Base-by-base conservation (phyloP, 2,888 invertebrate genomes). In the Tetheella fluctuosa region DNA sequence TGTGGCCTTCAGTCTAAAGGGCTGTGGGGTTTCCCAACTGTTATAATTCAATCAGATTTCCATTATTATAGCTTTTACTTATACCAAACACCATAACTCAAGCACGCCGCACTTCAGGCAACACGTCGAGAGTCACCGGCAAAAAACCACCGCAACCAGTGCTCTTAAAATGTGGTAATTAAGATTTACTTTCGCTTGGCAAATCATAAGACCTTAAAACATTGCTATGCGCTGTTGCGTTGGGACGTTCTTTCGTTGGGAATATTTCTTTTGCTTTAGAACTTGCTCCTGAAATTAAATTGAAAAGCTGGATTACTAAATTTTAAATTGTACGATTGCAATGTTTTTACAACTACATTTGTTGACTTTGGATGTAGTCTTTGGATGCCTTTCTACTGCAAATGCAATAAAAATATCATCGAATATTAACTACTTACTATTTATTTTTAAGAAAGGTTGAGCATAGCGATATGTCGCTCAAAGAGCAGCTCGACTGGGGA, bases 151-250 rank as follows among this genome's bases (percentile, higher is more conserved):
- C 67, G 74, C 84, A 71, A 86, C 85, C 85, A 90, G 90, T 71
- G 84, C 89, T 80, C 89, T 92, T 89, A 91, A 83, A 78, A 68
- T 74, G 73, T 81, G 85, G 84, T 83, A 89, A 88, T 90, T 90
- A 91, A 87, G 89, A 84, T 81, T 84, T 82, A 85, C 80, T 86
- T 90, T 90, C 86, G 89, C 88, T 80, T 86, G 89, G 86, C 88
- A 80, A 82, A 83, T 84, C 89, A 87, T 77, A 84, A 83, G 83
- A 76, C 71, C 71, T 70, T 71, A 79, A 74, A 81, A 81, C 81
- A 80, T 83, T 73, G 73, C 70, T 71, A 78, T 79, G 83, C 86
- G 74, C 80, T 81, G 82, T 65, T 80, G 84, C 83, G 79, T 75
- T 73, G 78, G 78, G 80, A 82, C 82, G 81, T 77, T 80, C 74